Conservation (phyloP, 2,797 vertebrate genomes). For the Alouatta caraya region DNA sequence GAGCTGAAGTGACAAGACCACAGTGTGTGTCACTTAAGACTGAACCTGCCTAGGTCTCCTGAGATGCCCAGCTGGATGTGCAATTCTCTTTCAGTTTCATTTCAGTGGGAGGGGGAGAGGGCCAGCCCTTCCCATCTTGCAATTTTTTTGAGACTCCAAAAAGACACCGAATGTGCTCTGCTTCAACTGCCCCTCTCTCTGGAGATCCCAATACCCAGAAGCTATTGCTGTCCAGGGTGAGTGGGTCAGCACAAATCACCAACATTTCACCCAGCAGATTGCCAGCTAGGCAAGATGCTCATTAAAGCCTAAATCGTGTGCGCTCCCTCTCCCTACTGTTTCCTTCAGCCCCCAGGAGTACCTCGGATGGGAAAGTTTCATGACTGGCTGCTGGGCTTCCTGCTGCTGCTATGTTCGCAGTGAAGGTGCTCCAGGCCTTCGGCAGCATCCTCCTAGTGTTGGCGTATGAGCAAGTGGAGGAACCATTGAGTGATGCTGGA, state of each 20-base stretch:
- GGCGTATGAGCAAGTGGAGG: no score
- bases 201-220: neutral
- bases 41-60: neutral
- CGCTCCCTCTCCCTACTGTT: neutral
- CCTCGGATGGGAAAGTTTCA: neutral
- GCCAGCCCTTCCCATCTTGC: neutral
- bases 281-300: neutral
- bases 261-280: neutral
- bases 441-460: neutral
- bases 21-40: neutral
- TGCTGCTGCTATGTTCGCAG: neutral
- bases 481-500: neutral
- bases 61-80: neutral
- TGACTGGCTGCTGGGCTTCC: fast-evolving
- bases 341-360: fast-evolving
- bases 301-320: neutral
- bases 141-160: neutral
- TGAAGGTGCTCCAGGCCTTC: neutral
- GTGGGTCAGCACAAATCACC: neutral
- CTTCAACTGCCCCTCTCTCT: neutral
- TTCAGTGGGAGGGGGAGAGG: neutral
- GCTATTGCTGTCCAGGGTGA: neutral
- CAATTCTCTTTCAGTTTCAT: neutral
- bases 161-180: neutral
- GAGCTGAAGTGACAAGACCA: neutral